Base-by-base conservation (phyloP, 2,888 invertebrate genomes). In the Drosophila macrospina region DNA sequence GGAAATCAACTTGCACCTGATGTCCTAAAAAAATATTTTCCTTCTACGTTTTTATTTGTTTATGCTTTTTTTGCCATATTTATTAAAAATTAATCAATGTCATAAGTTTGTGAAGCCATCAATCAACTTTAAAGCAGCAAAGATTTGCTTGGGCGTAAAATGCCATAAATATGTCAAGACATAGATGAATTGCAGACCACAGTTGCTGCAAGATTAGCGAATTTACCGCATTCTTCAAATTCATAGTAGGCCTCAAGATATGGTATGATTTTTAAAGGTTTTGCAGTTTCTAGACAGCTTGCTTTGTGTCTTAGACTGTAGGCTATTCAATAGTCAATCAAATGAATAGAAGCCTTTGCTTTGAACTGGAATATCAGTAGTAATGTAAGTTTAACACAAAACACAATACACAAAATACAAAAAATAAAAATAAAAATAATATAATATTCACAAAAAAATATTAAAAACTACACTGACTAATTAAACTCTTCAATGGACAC, bases 71-170 rank as follows among this genome's bases (percentile, higher is more conserved):
- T 68, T 69, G 56, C 62, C 41, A 78, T 72, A 86, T 88, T 82
- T 87, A 85, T 85, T 73, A 72, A 87, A 87, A 80, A 86, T 89
- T 87, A 73, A 89, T 87, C 89, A 89, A 81, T 81, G 89, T 86
- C 86, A 81, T 67, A 81, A 80, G 75, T 80, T 78, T 71, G 65
- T 45, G 48, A 51, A 34, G 62, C 52, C 55, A 78, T 70, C 74
- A 74, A 74, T 74, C 75, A 78, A 62, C 36, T 37, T 69, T 54
- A 62, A 74, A 48, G 51, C 42, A 30, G 32, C 41, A 37, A 54
- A 70, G 41, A 44, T 74, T 55, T 42, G 10, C 34, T 59, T 47
- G 32, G 32, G 32, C 26, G 13, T 30, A 39, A 56, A 36, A 44
- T 47, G 36, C 30, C 51, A 41, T 28, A 37, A 37, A 20, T 56